A percentile compares a stretch with the other conserved stretches of the same genome.
Evolutionary conservation across 2,113 vertebrate species (phyloP).

Genomic region (Mesembrinibis cayennensis): DNA sequence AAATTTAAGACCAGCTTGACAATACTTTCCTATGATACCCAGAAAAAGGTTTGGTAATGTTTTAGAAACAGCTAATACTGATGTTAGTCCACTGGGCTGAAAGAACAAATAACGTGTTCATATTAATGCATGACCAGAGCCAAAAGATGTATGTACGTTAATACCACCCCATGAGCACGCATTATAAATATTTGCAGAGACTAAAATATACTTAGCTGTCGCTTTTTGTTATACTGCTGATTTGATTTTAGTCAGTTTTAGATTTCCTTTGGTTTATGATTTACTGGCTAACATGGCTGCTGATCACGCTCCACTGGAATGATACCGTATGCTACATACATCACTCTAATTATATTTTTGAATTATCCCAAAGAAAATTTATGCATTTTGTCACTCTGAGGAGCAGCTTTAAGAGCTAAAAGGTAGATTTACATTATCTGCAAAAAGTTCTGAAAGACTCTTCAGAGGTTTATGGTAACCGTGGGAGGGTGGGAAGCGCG

Average conservation of each 20-base stretch:
- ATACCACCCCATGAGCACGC: background rate
- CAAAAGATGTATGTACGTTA: background rate
- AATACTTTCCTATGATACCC: background rate
- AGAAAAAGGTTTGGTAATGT: background rate
- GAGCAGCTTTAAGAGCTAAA: background rate
- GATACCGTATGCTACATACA: background rate
- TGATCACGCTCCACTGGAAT: background rate
- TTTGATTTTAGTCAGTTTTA: conserved; percentile 41
- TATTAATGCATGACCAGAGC: conserved; percentile 38
- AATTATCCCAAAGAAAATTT: background rate
- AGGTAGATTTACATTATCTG: background rate
- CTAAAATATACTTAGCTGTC: conserved; percentile 38
- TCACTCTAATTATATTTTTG: background rate
- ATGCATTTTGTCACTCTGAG: background rate
- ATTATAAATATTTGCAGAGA: conserved; percentile 54
- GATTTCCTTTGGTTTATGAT: conserved; percentile 1
- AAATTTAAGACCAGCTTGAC: background rate
- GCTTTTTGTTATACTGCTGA: conserved; percentile 12
- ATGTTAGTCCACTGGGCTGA: conserved; percentile 12
- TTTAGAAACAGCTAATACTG: conserved; percentile 31
- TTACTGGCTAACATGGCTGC: conserved; percentile 1
- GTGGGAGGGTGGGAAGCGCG: accelerated
- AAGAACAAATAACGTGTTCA: conserved; percentile 38
- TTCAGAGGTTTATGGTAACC: background rate
- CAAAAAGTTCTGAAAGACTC: background rate